phyloP scores from a whole-genome alignment of 2,113 vertebrate genomes.

The Elgaria multicarinata region DNA sequence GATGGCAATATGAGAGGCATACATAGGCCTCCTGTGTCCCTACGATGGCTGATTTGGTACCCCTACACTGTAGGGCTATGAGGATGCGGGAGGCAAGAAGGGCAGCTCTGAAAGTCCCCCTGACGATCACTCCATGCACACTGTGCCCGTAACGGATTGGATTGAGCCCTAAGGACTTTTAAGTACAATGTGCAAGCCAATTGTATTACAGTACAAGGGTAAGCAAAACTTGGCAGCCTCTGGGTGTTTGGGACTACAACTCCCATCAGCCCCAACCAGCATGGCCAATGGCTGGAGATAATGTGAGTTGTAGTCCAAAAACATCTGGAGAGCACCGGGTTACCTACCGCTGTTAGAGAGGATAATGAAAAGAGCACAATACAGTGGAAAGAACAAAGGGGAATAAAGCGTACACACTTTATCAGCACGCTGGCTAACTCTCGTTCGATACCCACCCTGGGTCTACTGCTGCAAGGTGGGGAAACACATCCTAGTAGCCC shows the following conservation, averaged over 20 bases:
- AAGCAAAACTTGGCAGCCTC: no score
- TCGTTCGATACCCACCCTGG: not conserved
- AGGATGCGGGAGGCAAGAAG: no score
- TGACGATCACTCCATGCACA: not conserved
- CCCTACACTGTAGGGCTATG: not conserved
- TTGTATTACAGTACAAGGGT: no score
- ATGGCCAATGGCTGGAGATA: not conserved
- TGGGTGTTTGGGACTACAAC: no score
- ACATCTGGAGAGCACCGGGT: not conserved
- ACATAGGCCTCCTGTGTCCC: not conserved
- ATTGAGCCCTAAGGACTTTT: not conserved
- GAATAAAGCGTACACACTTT: not conserved
- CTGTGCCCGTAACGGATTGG: not conserved
- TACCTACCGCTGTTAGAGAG: not conserved
- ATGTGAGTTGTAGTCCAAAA: not conserved
- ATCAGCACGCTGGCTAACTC: not conserved
- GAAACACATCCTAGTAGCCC: not conserved
- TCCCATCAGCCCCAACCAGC: no score
- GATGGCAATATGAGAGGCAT: not conserved
- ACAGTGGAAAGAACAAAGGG: not conserved
- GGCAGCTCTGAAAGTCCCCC: no score
- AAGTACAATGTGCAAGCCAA: no score
- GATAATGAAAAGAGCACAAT: not conserved
- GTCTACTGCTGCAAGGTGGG: no score
- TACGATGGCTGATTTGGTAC: not conserved